Evolutionary conservation across 1,140 invertebrate species (phyloP).

Genomic region (Zaprionus capensis): DNA sequence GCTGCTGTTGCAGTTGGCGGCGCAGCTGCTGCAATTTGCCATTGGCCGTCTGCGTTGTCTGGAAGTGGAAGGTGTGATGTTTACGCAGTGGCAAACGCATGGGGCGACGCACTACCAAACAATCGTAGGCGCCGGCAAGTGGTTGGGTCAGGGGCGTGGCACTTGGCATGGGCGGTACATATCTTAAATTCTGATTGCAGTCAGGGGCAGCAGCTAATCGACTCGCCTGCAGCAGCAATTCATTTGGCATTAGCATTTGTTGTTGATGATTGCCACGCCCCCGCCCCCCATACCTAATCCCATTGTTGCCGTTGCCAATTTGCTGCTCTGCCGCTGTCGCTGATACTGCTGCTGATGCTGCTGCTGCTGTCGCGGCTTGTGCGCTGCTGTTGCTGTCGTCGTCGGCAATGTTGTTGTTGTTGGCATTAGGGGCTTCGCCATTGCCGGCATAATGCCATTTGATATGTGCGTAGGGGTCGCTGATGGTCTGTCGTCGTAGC

Average conservation of each 20-base stretch:
- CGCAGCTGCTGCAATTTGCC: conserved; percentile 71
- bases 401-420: conserved; percentile 37
- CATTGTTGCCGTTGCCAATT: conserved; percentile 51
- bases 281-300: conserved; percentile 20
- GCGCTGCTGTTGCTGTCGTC: conserved; percentile 25
- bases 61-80: conserved; percentile 89
- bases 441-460: conserved; percentile 60
- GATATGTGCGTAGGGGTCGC: conserved; percentile 76
- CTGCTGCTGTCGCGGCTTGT: conserved; percentile 48
- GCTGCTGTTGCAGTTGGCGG: conserved; percentile 55
- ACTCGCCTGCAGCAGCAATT: conserved; percentile 54
- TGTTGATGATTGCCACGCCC: conserved; percentile 58
- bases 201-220: conserved; percentile 35
- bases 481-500: conserved; percentile 76
- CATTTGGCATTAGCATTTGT: conserved; percentile 71
- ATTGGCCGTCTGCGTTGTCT: conserved; percentile 85
- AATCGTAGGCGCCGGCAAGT: conserved; percentile 72
- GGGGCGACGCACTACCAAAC: conserved; percentile 61
- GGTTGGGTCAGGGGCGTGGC: conserved; percentile 79
- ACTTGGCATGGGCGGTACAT: conserved; percentile 77
- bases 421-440: conserved; percentile 50
- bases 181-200: conserved; percentile 62
- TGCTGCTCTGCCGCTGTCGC: conserved; percentile 44
- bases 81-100: conserved; percentile 87
- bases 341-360: conserved; percentile 47